A percentile compares a stretch with the other conserved stretches of the same genome.
Conservation (phyloP, 2,797 vertebrate species). For the Fundulus diaphanus region DNA sequence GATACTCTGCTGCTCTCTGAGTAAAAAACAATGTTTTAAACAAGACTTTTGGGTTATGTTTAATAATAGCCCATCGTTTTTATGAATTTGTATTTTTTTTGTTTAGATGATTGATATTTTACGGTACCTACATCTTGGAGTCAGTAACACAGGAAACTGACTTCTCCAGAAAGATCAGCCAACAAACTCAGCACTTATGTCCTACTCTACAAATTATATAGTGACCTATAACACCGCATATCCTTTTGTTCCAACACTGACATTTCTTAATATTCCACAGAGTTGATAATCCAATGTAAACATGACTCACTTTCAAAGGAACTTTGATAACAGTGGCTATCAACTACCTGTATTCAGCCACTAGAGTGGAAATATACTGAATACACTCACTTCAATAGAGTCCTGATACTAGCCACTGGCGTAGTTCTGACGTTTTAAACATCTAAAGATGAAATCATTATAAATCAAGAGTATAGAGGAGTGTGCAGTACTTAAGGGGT, state of each 20-base stretch:
- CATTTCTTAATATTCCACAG: neutral
- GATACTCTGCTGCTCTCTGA: neutral
- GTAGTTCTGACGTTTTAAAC: neutral
- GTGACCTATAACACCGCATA: neutral
- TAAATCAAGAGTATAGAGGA: no score
- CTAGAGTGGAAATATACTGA: neutral
- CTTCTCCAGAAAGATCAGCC: neutral
- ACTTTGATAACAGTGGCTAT: neutral
- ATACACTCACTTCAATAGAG: no score
- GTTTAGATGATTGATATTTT: neutral
- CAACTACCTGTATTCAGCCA: neutral
- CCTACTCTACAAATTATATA: neutral
- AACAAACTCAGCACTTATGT: neutral
- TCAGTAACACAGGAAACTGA: neutral
- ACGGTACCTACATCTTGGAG: neutral
- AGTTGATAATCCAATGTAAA: neutral
- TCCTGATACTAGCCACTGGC: neutral
- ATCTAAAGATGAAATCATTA: neutral
- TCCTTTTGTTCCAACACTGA: neutral
- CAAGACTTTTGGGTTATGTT: neutral
- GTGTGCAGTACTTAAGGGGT: no score
- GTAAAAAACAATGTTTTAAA: neutral
- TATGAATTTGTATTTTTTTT: neutral
- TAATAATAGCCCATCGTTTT: neutral
- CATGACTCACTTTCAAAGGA: neutral